phyloP scores from a whole-genome alignment of 2,113 vertebrate genomes.

The Sebastes schlegelii region DNA sequence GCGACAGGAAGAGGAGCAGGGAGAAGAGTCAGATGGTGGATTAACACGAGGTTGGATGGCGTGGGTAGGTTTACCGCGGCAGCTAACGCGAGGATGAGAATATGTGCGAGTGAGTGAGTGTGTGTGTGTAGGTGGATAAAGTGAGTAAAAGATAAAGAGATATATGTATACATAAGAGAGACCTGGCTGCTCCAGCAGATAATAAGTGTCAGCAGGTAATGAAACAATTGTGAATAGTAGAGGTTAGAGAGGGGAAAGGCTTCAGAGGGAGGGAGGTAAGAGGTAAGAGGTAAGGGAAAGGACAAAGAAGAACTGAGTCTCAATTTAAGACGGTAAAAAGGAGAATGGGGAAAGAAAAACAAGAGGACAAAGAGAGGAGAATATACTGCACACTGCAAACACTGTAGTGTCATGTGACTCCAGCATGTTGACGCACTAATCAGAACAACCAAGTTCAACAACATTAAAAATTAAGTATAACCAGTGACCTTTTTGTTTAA shows the following conservation, averaged over 20 bases:
- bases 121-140: slow-evolving; percentile 42
- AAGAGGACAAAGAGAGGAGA: background rate
- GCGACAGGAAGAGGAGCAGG: slow-evolving; percentile 56
- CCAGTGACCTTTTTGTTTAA: background rate
- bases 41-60: slow-evolving; percentile 67
- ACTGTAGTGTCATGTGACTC: background rate
- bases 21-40: slow-evolving; percentile 70
- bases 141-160: slow-evolving; percentile 40
- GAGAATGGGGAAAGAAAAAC: background rate
- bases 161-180: slow-evolving; percentile 28
- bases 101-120: slow-evolving; percentile 17
- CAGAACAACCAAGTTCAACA: background rate
- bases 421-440: background rate
- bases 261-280: slow-evolving; percentile 5
- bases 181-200: slow-evolving; percentile 26
- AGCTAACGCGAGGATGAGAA: slow-evolving; percentile 20
- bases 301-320: slow-evolving; percentile 17
- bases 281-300: background rate
- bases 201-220: slow-evolving; percentile 35
- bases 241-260: slow-evolving; percentile 2
- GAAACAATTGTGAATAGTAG: slow-evolving; percentile 35
- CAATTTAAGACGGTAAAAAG: slow-evolving; percentile 1
- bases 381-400: background rate
- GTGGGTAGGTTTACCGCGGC: slow-evolving; percentile 63
- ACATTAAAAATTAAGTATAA: background rate